These are phyloP conservation scores for Phanerotoma sp. DNA, from an alignment of 2,888 invertebrate species.

Conservation along the genomic window DNA sequence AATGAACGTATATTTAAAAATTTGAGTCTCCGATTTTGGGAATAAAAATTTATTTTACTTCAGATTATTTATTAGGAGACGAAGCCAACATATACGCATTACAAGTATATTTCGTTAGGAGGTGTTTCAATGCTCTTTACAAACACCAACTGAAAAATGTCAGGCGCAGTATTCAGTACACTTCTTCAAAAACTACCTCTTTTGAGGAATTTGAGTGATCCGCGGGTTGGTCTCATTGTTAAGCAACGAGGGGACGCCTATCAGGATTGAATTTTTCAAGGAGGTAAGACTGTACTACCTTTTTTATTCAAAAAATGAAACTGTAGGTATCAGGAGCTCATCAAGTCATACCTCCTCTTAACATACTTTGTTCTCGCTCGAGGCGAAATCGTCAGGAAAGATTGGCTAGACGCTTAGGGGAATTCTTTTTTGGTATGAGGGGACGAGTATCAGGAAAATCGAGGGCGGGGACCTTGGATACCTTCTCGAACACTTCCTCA, in stretches of 20 bases:
- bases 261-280: neutral
- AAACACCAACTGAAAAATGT: neutral
- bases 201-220: neutral
- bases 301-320: neutral
- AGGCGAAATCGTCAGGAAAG: neutral
- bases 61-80: conserved; percentile 1
- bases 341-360: neutral
- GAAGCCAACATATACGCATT: neutral
- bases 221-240: neutral
- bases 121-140: neutral
- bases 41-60: too few species aligned
- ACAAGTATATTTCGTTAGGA: neutral
- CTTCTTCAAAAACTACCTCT: neutral
- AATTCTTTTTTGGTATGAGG: neutral
- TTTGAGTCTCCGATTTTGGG: too few species aligned
- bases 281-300: neutral
- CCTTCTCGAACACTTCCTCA: conserved; percentile 12
- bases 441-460: conserved; percentile 16
- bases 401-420: conserved; percentile 10
- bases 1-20: too few species aligned
- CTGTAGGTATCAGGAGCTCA: neutral
- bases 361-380: neutral
- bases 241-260: neutral
- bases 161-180: neutral
- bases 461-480: conserved; percentile 10